Conservation (phyloP, 2,888 invertebrate species). For the Nezara viridula region DNA sequence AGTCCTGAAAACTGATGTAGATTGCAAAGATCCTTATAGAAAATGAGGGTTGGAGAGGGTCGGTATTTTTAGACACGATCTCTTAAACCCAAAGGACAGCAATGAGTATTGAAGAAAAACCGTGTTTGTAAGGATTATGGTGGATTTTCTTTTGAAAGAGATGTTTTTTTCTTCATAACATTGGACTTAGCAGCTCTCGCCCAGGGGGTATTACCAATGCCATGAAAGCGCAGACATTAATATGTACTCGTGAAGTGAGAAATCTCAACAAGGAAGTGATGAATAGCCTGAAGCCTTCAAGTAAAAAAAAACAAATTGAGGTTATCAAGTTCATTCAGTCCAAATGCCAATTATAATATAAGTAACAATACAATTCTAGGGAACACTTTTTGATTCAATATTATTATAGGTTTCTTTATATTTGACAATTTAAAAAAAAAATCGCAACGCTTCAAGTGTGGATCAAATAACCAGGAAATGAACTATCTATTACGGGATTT, state of each 20-base stretch:
- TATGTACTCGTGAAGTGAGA: background rate
- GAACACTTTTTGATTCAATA: too few species aligned
- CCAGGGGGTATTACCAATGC: background rate
- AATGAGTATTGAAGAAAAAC: background rate
- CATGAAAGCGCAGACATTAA: background rate
- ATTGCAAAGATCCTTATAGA: background rate
- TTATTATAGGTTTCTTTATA: too few species aligned
- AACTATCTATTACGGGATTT: too few species aligned
- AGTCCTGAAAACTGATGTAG: too few species aligned
- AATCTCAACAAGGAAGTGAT: background rate
- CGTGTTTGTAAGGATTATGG: background rate
- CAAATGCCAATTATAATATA: too few species aligned
- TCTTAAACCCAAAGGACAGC: background rate
- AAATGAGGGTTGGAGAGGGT: background rate
- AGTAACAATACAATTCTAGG: too few species aligned
- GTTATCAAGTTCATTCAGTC: too few species aligned
- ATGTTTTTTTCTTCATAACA: background rate
- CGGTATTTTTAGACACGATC: background rate
- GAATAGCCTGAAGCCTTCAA: background rate
- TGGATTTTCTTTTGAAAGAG: background rate
- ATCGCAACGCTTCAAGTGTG: too few species aligned
- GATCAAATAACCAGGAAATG: too few species aligned
- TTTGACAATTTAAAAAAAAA: too few species aligned
- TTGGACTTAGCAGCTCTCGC: background rate
- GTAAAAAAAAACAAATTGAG: too few species aligned